These are phyloP conservation scores for Achroia grisella DNA, from an alignment of 1,140 invertebrate species.

Conservation along the genomic window DNA sequence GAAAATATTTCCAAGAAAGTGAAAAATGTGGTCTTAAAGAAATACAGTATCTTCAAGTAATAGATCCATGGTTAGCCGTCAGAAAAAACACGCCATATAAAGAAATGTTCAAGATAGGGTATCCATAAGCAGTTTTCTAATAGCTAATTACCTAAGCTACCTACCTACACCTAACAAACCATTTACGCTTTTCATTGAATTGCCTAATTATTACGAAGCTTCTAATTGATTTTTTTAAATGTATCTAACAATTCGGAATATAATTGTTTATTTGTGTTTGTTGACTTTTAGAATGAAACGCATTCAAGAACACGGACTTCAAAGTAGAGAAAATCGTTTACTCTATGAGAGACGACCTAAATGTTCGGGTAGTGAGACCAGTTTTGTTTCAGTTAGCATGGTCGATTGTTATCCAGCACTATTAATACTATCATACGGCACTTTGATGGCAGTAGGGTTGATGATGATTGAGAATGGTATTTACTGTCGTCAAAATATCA, in stretches of 20 bases:
- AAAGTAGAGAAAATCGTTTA: constrained; percentile 70
- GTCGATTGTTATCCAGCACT: constrained; percentile 72
- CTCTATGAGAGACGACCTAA: constrained; percentile 77
- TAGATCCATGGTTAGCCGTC: constrained; percentile 75
- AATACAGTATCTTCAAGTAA: constrained; percentile 76
- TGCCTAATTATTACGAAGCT: too few species aligned
- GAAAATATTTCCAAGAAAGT: constrained; percentile 77
- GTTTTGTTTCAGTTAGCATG: constrained; percentile 76
- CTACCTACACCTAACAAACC: not conserved
- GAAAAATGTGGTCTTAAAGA: constrained; percentile 80
- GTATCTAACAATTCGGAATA: not conserved
- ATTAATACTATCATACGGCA: constrained; percentile 60
- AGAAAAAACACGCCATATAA: constrained; percentile 76
- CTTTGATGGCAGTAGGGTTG: constrained; percentile 30
- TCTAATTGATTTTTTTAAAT: too few species aligned
- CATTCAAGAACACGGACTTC: constrained; percentile 76
- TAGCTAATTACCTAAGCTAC: too few species aligned
- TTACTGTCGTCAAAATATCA: constrained; percentile 12
- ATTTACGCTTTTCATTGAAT: too few species aligned
- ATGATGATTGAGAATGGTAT: constrained; percentile 27
- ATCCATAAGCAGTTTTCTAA: constrained; percentile 7
- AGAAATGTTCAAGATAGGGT: constrained; percentile 78
- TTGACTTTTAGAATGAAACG: constrained; percentile 67
- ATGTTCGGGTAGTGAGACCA: constrained; percentile 67
- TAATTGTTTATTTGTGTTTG: constrained; percentile 4